Evolutionary conservation across 2,113 vertebrate genomes (phyloP).

Genomic region (Dissostichus mawsoni): DNA sequence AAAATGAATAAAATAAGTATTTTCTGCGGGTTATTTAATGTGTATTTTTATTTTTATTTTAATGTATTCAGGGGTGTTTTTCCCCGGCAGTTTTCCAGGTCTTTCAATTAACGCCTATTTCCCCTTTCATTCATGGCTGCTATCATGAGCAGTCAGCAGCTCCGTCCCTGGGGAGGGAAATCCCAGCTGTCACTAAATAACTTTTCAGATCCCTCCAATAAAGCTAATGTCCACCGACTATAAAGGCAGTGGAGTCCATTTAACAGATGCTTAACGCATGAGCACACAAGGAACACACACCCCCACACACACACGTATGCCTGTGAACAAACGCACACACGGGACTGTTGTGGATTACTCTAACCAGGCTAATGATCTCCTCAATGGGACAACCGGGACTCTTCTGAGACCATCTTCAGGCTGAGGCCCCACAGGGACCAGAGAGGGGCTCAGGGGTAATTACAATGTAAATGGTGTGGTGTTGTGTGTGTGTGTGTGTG

Average conservation of each 20-base stretch:
- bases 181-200: conserved; percentile 82
- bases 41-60: conserved; percentile 3
- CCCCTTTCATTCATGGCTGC: conserved; percentile 71
- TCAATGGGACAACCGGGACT: conserved; percentile 83
- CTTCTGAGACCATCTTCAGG: conserved; percentile 76
- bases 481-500: conserved; percentile 24
- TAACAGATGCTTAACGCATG: conserved; percentile 81
- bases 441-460: conserved; percentile 78
- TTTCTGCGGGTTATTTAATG: not conserved
- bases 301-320: conserved; percentile 23
- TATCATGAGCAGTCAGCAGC: conserved; percentile 62
- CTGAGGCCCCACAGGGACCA: conserved; percentile 72
- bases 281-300: conserved; percentile 68
- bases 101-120: conserved; percentile 80
- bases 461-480: conserved; percentile 82
- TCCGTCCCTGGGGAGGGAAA: conserved; percentile 76
- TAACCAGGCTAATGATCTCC: conserved; percentile 82
- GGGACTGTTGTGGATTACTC: conserved; percentile 72
- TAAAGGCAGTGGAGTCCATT: conserved; percentile 76
- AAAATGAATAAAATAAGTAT: not conserved
- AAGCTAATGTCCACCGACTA: conserved; percentile 76
- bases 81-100: conserved; percentile 52
- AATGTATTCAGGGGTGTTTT: conserved; percentile 55
- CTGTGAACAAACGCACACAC: conserved; percentile 28
- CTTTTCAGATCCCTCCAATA: conserved; percentile 81